phyloP scores from a whole-genome alignment of 2,113 vertebrate species.

The Donacobius atricapilla region DNA sequence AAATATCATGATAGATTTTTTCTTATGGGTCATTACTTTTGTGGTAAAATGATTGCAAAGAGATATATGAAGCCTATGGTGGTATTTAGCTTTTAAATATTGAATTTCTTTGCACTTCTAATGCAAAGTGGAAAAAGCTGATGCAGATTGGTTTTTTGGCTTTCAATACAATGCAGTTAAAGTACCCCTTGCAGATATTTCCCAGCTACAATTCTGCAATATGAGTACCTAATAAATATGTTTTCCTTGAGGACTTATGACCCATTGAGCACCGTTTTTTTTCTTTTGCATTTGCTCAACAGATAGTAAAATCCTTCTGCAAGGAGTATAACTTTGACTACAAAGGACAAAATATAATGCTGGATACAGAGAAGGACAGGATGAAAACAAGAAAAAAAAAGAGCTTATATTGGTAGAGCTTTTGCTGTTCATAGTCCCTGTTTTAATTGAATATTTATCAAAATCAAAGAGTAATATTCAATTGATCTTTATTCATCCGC shows the following conservation, averaged over 20 bases:
- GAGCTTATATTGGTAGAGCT: background rate
- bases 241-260: slow-evolving; percentile 1
- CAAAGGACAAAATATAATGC: background rate
- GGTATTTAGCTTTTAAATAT: slow-evolving; percentile 44
- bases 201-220: background rate
- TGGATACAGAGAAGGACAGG: background rate
- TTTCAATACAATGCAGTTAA: background rate
- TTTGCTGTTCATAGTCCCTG: background rate
- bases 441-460: background rate
- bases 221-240: background rate
- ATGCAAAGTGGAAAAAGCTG: background rate
- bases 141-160: background rate
- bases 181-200: background rate
- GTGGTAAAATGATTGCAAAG: slow-evolving; percentile 35
- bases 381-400: background rate
- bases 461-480: background rate
- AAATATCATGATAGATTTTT: slow-evolving; percentile 52
- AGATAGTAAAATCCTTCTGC: background rate
- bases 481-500: background rate
- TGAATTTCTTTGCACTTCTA: slow-evolving; percentile 27
- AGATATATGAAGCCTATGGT: slow-evolving; percentile 9
- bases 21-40: slow-evolving; percentile 36
- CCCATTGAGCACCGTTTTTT: background rate
- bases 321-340: background rate
- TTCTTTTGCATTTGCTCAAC: background rate